Evolutionary conservation across 2,797 vertebrate genomes (phyloP), one percentile per base, ranked within the genome.

Genomic region (Clarias pachynema): DNA sequence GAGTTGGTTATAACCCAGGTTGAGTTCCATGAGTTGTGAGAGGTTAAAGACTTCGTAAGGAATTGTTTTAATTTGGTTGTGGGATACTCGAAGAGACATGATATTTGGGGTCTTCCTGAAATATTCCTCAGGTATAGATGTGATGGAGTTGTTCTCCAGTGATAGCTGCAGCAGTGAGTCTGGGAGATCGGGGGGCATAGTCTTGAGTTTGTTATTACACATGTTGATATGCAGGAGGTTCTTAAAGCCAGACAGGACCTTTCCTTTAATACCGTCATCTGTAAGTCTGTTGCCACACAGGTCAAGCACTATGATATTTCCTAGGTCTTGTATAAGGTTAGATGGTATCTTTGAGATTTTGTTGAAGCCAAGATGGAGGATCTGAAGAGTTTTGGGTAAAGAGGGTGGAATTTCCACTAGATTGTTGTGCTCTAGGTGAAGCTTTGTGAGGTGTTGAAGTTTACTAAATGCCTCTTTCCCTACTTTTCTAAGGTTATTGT

Each of bases 71-170:
- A 96, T 91, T 86, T 94, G 94, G 84, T 96, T 96, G 93, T 88
- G 59, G 16, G 81, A 59, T 77, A 87, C 86, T 87, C 95, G 92
- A 85, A 97, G 81, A 77, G 95, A 93, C 78, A 91, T 91, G 85
- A 97, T 92, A 68, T 94, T 95, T 84, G 92, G 92, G 83, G 95
- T 92, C 74, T 90, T 92, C 7, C 88, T 86, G 84, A 96, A 96
- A 82, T 96, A 97, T 80, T 94, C 94, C 85, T 94, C 92, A 82
- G 95, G 94, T 87, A 96, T 95, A 60, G 93, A 91, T 86, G 95
- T 93, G 90, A 96, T 95, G 0, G 94, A 96, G 85, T 96, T 96
- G 84, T 96, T 96, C 92, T 96, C 95, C 49, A 96, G 91, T n/a
- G 94, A 95, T 81, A 97, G 93, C 88, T 97, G 96, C 93, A 95